Percentiles rank a stretch among this genome's conserved stretches.
Conservation (phyloP, 1,140 invertebrate species). For the Schlechtendalia chinensis region DNA sequence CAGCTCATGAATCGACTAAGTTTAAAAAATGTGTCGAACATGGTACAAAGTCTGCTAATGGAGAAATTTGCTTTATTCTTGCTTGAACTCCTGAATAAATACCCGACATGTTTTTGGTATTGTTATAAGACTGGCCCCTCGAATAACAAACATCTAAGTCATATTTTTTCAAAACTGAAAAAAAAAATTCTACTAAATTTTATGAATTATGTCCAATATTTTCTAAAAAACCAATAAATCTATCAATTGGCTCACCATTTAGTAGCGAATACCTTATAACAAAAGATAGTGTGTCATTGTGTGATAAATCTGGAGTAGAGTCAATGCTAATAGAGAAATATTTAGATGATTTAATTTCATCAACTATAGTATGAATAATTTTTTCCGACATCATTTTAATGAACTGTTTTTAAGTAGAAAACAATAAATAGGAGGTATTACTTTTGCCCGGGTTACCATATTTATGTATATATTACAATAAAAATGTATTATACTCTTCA, state of each 20-base stretch:
- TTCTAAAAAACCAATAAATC: conserved; percentile 33
- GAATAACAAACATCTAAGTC: conserved; percentile 50
- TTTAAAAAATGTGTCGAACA: conserved; percentile 42
- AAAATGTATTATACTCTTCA: conserved; percentile 5
- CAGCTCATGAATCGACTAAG: too few relatives aligned
- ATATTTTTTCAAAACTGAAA: conserved; percentile 28
- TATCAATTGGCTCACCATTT: conserved; percentile 21
- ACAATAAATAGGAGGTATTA: conserved; percentile 45
- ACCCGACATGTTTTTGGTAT: conserved; percentile 15
- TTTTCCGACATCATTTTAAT: conserved; percentile 22
- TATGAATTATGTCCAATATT: conserved; percentile 34
- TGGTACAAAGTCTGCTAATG: conserved; percentile 29
- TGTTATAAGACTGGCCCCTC: conserved; percentile 8
- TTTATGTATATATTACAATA: background rate
- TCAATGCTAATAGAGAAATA: conserved; percentile 28
- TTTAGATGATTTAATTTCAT: conserved; percentile 23
- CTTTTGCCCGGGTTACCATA: conserved; percentile 28
- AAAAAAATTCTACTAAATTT: conserved; percentile 12
- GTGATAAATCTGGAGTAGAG: conserved; percentile 22
- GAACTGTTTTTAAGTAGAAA: conserved; percentile 17
- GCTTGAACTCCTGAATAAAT: conserved; percentile 32
- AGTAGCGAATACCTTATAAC: conserved; percentile 5
- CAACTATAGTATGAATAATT: conserved; percentile 13
- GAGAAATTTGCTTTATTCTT: conserved; percentile 27
- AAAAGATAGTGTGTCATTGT: conserved; percentile 15